Conservation (phyloP, 35 echinoderm and acorn worm species). For the Ophiothrix spiculata region DNA sequence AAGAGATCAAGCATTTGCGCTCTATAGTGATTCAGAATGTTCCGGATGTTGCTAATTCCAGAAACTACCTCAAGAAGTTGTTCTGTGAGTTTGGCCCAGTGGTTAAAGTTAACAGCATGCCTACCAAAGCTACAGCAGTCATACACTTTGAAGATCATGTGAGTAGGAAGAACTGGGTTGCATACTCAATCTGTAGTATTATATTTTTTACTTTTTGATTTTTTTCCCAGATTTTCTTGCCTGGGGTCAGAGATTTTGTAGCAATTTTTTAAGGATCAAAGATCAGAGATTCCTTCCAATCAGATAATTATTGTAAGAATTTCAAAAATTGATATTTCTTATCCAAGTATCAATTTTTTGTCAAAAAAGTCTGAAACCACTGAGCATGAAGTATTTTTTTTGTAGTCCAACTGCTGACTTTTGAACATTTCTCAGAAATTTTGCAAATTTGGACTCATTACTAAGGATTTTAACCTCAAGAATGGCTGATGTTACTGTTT, state of each 20-base stretch:
- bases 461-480: not conserved
- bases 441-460: too few species aligned
- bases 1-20: slow-evolving; percentile 42
- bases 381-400: too few species aligned
- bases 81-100: slow-evolving; percentile 62
- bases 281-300: not conserved
- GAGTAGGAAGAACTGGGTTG: slow-evolving; percentile 1
- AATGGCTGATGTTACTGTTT: not conserved
- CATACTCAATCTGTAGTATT: not conserved
- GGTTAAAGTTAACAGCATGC: slow-evolving; percentile 30
- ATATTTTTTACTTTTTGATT: not conserved
- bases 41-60: slow-evolving; percentile 28
- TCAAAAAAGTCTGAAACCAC: too few species aligned
- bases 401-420: too few species aligned
- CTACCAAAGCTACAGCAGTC: slow-evolving; percentile 28
- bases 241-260: not conserved
- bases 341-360: too few species aligned
- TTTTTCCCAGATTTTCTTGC: not conserved
- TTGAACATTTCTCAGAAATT: too few species aligned
- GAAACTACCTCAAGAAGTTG: slow-evolving; percentile 37
- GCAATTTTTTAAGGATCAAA: not conserved
- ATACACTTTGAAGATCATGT: slow-evolving; percentile 71
- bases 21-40: slow-evolving; percentile 55
- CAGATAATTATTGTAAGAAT: not conserved
- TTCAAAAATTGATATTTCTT: not conserved